These are phyloP conservation scores for Drosophila melanogaster DNA, from an alignment of 1,140 invertebrate species.

Conservation along the genomic window Release_6_plus_ISO1_MT NT_037436.4:1262501-1263000, in stretches of 20 bases:
- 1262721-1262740: slow-evolving; percentile 45
- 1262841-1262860: slow-evolving; percentile 49
- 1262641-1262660: slow-evolving; percentile 28
- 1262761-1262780: slow-evolving; percentile 70
- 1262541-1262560: not conserved
- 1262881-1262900: slow-evolving; percentile 46
- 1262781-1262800: slow-evolving; percentile 51
- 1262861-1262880: slow-evolving; percentile 40
- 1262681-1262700: slow-evolving; percentile 17
- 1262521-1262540: not conserved
- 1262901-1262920: slow-evolving; percentile 25
- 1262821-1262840: slow-evolving; percentile 58
- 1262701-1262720: slow-evolving; percentile 56
- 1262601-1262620: not conserved
- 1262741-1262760: slow-evolving; percentile 54
- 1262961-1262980: slow-evolving; percentile 32
- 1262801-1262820: slow-evolving; percentile 50
- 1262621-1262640: not conserved
- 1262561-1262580: not conserved
- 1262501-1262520: slow-evolving; percentile 5
- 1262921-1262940: not conserved
- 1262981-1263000: slow-evolving; percentile 26
- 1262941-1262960: slow-evolving; percentile 37
- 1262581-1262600: not conserved
- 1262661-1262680: slow-evolving; percentile 33